These are phyloP conservation scores for Peromyscus polionotus DNA, from an alignment of 2,113 vertebrate genomes.

Conservation along the genomic window DNA sequence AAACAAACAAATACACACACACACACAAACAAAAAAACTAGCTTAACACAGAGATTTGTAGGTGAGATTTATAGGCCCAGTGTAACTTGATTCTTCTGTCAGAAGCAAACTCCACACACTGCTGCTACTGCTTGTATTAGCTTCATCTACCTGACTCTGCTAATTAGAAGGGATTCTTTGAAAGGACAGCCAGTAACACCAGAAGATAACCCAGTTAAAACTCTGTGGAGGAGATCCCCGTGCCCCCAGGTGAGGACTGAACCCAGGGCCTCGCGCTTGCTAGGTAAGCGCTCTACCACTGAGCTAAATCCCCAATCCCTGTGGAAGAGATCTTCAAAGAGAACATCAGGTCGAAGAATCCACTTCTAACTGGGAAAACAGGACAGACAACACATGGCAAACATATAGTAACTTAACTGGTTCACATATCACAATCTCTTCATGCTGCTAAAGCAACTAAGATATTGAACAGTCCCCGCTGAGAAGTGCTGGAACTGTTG, in stretches of 20 bases:
- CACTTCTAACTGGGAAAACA: slow-evolving; percentile 9
- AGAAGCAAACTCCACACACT: background rate
- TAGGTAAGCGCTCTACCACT: too few relatives aligned
- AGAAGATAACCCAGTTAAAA: slow-evolving; percentile 19
- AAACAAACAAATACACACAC: too few relatives aligned
- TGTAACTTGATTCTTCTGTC: background rate
- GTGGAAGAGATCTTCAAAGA: slow-evolving; percentile 16
- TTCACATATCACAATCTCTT: slow-evolving; percentile 24
- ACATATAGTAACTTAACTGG: background rate
- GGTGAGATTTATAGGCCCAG: background rate
- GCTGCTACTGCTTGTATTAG: background rate
- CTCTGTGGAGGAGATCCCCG: background rate
- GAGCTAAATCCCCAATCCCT: too few relatives aligned
- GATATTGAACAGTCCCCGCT: background rate
- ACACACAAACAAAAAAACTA: background rate
- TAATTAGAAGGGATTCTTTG: background rate
- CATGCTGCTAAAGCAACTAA: slow-evolving; percentile 2
- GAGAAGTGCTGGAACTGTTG: background rate
- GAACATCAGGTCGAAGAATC: background rate
- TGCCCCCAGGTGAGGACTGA: too few relatives aligned
- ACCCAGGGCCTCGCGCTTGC: too few relatives aligned
- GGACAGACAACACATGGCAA: background rate
- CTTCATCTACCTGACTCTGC: background rate
- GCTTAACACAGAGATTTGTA: background rate
- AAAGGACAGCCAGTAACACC: background rate